Evolutionary conservation across 2,797 vertebrate genomes (phyloP).

Genomic region (Microcaecilia unicolor): DNA sequence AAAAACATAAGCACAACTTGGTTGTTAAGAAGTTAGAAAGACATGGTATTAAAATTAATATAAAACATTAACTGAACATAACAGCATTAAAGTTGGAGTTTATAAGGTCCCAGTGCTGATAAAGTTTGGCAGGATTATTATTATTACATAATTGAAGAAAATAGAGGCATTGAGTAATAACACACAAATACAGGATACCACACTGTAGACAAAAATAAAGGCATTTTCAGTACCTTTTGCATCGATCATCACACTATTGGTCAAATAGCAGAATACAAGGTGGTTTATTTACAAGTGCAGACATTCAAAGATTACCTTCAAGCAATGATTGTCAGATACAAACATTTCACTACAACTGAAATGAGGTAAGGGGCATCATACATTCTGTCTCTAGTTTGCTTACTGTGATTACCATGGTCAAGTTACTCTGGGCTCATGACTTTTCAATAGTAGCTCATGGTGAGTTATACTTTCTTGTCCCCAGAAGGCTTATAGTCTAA

Average conservation of each 20-base stretch:
- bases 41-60: constrained; percentile 33
- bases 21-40: constrained; percentile 32
- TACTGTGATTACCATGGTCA: not conserved
- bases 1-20: constrained; percentile 29
- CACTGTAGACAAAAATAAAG: constrained; percentile 15
- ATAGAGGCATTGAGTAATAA: not conserved
- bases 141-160: constrained; percentile 21
- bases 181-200: not conserved
- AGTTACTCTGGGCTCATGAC: not conserved
- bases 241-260: constrained; percentile 17
- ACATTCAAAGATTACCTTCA: constrained; percentile 23
- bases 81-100: no score
- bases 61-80: constrained; percentile 27
- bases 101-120: no score
- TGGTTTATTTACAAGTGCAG: constrained; percentile 40
- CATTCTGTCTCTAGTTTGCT: not conserved
- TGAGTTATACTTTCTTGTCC: no score
- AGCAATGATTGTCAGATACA: constrained; percentile 37
- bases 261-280: constrained; percentile 30
- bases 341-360: constrained; percentile 19
- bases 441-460: no score
- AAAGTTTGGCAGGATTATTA: no score
- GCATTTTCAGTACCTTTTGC: constrained; percentile 31
- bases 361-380: constrained; percentile 5
- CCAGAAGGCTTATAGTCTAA: no score